Percentiles rank a stretch among this genome's conserved stretches.
phyloP scores from a whole-genome alignment of 2,797 vertebrate genomes.

The Gallinago stenura region DNA sequence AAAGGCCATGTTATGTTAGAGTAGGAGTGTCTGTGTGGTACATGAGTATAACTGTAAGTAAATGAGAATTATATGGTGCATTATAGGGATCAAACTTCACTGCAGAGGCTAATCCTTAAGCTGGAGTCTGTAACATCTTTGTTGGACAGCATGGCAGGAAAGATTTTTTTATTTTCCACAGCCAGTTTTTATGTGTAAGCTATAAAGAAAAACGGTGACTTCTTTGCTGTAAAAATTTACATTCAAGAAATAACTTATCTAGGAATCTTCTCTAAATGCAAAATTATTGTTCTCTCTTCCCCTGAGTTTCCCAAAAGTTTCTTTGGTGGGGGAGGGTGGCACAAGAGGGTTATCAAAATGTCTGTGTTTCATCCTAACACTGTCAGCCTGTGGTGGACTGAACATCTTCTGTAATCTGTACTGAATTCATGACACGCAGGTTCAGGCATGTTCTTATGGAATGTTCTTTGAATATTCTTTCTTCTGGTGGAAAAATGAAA shows the following conservation, averaged over 20 bases:
- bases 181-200: neutral
- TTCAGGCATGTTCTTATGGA: neutral
- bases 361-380: neutral
- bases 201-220: neutral
- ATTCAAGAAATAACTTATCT: neutral
- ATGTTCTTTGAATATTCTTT: neutral
- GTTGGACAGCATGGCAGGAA: neutral
- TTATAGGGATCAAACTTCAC: neutral
- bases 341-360: neutral
- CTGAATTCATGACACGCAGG: neutral
- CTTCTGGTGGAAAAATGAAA: neutral
- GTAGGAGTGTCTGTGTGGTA: neutral
- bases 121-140: accelerated
- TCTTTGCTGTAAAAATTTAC: neutral
- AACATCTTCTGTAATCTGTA: accelerated
- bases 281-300: accelerated
- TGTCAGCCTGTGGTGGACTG: neutral
- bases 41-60: neutral
- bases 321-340: neutral
- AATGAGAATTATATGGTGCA: neutral
- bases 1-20: neutral
- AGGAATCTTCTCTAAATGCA: neutral
- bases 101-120: neutral
- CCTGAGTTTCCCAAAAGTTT: accelerated
- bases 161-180: neutral